Conservation (phyloP, 2,888 invertebrate genomes). For the Macrophya alboannulata region DNA sequence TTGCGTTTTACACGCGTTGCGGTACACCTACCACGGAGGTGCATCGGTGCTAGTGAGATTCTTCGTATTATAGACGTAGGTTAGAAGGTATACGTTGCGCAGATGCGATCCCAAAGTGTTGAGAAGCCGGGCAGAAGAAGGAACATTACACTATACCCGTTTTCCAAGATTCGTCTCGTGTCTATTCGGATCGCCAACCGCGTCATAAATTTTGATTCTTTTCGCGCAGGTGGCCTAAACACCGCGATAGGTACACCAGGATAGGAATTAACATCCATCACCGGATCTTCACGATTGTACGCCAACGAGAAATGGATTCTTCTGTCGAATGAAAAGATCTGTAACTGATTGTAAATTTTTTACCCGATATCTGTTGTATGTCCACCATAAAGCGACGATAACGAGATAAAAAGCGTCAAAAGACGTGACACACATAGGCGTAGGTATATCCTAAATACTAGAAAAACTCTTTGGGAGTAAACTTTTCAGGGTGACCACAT, state of each 20-base stretch:
- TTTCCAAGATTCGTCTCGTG: constrained; percentile 36
- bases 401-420: not conserved
- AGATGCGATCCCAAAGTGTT: constrained; percentile 12
- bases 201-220: constrained; percentile 51
- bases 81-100: not conserved
- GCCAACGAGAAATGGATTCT: not conserved
- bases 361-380: not conserved
- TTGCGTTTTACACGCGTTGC: constrained; percentile 17
- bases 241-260: not conserved
- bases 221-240: constrained; percentile 10
- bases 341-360: not conserved
- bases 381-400: not conserved
- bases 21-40: not conserved
- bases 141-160: constrained; percentile 15
- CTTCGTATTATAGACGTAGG: not conserved
- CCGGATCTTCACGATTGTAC: not conserved
- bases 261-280: not conserved
- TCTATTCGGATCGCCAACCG: constrained; percentile 26
- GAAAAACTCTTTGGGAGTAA: not conserved
- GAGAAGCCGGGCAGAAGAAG: not conserved
- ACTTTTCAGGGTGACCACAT: constrained; percentile 2
- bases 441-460: not conserved
- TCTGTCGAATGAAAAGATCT: not conserved
- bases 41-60: not conserved
- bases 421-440: not conserved